Evolutionary conservation across 2,888 invertebrate species (phyloP), one percentile per base, ranked within the genome.

Genomic region (Drosophila incognita): DNA sequence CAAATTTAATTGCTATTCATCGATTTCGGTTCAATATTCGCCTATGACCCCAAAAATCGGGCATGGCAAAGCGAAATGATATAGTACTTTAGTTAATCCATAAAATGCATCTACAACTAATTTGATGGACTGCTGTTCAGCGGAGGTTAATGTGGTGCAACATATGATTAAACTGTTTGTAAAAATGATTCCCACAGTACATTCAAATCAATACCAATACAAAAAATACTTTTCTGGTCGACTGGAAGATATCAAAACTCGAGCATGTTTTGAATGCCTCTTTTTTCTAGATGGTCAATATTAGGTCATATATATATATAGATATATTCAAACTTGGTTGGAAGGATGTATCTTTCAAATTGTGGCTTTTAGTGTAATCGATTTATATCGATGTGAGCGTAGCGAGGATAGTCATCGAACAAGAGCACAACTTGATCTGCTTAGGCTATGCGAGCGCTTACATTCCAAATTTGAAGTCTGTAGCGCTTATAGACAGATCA

Each of bases 1-100:
- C 46, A 52, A 53, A 33, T 48, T 57, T 57, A 40, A 66, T 61
- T 70, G 56, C 27, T n/a, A 7, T 58, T 54, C 36, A 63, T 63
- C 48, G 48, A 36, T 54, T 59, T 18, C 31, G 48, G 18, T 48
- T 67, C 21, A 36, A 31, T 52, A 21, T 53, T 31, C 29, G 51
- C 15, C 46, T 15, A 4, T 51, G 51, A 51, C 27, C 18, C 51
- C n/a, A 18, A 49, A 29, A 49, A 29, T 18, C 49, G 10, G 6
- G 21, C 21, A 13, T 15, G 21, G 2, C 46, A 21, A 46, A 21
- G 7, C 21, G 2, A 4, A 24, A 13, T 15, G 4, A 15, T 24
- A 15, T 24, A 4, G 15, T 24, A 24, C 15, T 8, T 46, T 1
- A 15, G 46, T 15, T 46, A 46, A 21, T 4, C 21, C 4, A 46